These are phyloP conservation scores for Mythimna albipuncta DNA, from an alignment of 2,888 invertebrate genomes.

Conservation along the genomic window DNA sequence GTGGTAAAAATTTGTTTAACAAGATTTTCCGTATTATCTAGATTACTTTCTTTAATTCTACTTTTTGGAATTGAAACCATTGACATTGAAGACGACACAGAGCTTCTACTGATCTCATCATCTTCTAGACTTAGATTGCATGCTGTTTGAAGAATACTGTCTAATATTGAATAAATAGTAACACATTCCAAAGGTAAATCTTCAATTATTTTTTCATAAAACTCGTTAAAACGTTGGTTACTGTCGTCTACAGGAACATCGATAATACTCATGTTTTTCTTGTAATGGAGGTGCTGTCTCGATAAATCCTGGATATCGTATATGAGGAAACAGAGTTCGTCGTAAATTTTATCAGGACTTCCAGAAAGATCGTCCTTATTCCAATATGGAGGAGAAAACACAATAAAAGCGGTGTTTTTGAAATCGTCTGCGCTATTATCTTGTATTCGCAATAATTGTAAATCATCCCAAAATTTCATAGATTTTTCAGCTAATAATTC, in stretches of 20 bases:
- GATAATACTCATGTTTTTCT: constrained; percentile 85
- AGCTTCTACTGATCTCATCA: constrained; percentile 66
- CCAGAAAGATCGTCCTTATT: constrained; percentile 75
- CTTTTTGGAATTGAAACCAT: constrained; percentile 59
- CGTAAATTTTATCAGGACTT: constrained; percentile 84
- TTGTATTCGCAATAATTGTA: constrained; percentile 80
- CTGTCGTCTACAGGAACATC: constrained; percentile 71
- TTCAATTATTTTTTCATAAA: constrained; percentile 72
- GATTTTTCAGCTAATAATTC: constrained; percentile 79
- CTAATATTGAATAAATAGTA: constrained; percentile 80
- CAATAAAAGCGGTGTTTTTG: constrained; percentile 84
- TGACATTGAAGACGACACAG: constrained; percentile 69
- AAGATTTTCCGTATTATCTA: constrained; percentile 74
- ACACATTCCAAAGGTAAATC: constrained; percentile 81
- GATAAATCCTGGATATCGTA: constrained; percentile 90
- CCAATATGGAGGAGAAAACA: constrained; percentile 85
- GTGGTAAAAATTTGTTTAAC: constrained; percentile 78
- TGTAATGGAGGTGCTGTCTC: constrained; percentile 85
- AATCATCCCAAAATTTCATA: constrained; percentile 81
- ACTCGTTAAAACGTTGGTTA: constrained; percentile 62
- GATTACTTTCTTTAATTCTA: constrained; percentile 67
- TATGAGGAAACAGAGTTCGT: constrained; percentile 87
- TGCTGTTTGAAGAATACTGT: constrained; percentile 78
- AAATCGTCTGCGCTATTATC: constrained; percentile 74
- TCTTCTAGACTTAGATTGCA: constrained; percentile 66